These are phyloP conservation scores for Triplophysa yarkandensis DNA, from an alignment of 2,797 vertebrate genomes.

Conservation along the genomic window DNA sequence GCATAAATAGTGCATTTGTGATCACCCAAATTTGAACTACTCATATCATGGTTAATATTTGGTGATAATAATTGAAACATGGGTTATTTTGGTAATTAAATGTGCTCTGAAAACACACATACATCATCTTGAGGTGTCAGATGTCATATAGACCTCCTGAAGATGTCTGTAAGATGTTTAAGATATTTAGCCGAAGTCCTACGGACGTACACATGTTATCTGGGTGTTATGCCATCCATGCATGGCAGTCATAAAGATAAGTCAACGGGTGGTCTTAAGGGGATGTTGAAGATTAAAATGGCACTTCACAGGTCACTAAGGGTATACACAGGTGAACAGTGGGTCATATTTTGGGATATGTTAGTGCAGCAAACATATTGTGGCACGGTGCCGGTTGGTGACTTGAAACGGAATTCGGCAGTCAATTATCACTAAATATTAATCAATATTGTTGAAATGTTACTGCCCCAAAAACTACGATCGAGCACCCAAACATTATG, in stretches of 20 bases:
- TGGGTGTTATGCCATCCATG: background rate
- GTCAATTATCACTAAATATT: background rate
- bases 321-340: background rate
- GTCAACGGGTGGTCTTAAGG: slow-evolving; percentile 1
- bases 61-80: too few relatives aligned
- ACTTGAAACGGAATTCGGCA: background rate
- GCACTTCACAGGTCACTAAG: background rate
- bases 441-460: background rate
- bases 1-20: too few relatives aligned
- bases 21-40: too few relatives aligned
- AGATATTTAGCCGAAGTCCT: too few relatives aligned
- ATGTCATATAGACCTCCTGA: too few relatives aligned
- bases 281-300: background rate
- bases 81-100: too few relatives aligned
- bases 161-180: too few relatives aligned
- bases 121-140: too few relatives aligned
- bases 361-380: background rate
- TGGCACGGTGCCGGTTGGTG: background rate
- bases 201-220: too few relatives aligned
- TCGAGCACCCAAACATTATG: background rate
- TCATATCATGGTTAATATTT: too few relatives aligned
- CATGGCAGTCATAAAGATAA: background rate
- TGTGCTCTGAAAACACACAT: too few relatives aligned
- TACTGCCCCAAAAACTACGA: background rate
- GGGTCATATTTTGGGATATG: background rate